Percentiles rank a stretch among this genome's conserved stretches.
Evolutionary conservation across 2,113 vertebrate genomes (phyloP).

Genomic region (Propithecus coquereli): DNA sequence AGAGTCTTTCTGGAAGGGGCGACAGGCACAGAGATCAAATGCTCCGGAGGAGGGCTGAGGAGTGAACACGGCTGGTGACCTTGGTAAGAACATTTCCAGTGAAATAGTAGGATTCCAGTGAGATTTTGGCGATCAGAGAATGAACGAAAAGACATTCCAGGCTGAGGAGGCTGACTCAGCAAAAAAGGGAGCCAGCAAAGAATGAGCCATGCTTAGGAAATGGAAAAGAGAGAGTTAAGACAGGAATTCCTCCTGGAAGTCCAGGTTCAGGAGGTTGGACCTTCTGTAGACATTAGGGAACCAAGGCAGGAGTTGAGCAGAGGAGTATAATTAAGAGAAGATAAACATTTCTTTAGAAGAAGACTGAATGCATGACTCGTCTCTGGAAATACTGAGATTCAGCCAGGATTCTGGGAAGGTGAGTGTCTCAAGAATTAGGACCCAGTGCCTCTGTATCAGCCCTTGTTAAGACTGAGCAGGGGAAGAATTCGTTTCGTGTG

Average conservation of each 20-base stretch:
- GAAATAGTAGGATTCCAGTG: neutral
- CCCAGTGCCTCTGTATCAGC: neutral
- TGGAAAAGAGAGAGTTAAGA: neutral
- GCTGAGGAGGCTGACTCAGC: neutral
- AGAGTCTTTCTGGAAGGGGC: neutral
- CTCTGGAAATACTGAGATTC: neutral
- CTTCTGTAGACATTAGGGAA: neutral
- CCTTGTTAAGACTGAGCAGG: neutral
- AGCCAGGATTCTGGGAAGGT: neutral
- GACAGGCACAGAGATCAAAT: neutral
- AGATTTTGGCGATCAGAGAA: neutral
- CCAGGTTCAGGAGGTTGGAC: neutral
- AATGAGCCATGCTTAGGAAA: neutral
- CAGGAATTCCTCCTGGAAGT: neutral
- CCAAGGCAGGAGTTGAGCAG: neutral
- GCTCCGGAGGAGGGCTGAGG: neutral
- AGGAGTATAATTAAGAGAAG: neutral
- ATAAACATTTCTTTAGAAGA: neutral
- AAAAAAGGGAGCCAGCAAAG: neutral
- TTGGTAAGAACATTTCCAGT: neutral
- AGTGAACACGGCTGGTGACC: neutral
- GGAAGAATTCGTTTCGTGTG: neutral
- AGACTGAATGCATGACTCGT: neutral
- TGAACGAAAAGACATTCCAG: neutral
- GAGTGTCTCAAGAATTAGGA: neutral